Evolutionary conservation across 2,888 invertebrate genomes (phyloP).

Genomic region (Asteroscopus sphinx): DNA sequence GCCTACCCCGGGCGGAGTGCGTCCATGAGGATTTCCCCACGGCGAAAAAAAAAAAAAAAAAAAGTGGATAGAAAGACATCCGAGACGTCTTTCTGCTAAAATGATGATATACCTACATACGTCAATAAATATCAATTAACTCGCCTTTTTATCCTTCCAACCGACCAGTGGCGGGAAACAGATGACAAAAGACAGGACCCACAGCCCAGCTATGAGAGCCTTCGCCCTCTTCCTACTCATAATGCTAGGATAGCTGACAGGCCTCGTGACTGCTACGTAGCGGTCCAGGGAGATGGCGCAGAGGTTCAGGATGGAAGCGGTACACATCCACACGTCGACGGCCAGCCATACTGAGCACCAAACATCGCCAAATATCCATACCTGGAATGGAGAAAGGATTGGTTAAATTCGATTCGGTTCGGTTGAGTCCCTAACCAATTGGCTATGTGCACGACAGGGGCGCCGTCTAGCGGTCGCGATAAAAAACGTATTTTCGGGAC

Average conservation of each 20-base stretch:
- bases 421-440: no score
- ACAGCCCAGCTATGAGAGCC: constrained; percentile 96
- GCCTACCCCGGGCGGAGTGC: no score
- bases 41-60: no score
- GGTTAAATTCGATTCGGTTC: not conserved
- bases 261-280: constrained; percentile 98
- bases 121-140: no score
- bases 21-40: no score
- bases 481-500: no score
- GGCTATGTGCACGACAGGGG: no score
- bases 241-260: constrained; percentile 98
- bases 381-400: constrained; percentile 84
- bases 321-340: constrained; percentile 99
- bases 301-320: constrained; percentile 98
- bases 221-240: constrained; percentile 96
- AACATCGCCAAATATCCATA: constrained; percentile 98
- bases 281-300: constrained; percentile 98
- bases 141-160: constrained; percentile 93
- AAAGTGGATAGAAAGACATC: no score
- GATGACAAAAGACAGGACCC: constrained; percentile 98
- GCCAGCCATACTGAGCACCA: constrained; percentile 99
- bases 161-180: constrained; percentile 99
- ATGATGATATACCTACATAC: no score
- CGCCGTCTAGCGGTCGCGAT: no score
- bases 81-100: no score